These are phyloP conservation scores for Chauna torquata DNA, from an alignment of 2,113 vertebrate genomes.

Conservation along the genomic window DNA sequence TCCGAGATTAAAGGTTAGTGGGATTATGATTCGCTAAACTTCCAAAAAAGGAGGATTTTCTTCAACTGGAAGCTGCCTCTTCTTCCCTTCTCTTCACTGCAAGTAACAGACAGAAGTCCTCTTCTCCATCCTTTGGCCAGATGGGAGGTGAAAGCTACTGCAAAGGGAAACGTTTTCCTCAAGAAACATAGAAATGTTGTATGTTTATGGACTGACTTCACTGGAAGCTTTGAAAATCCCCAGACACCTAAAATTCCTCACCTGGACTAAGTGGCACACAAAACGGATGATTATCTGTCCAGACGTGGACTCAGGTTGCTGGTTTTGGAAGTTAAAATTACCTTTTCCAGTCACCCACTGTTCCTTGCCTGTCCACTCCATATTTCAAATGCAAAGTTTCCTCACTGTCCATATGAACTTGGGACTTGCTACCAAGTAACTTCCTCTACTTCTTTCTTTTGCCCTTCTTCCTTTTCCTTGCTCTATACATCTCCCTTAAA, in stretches of 20 bases:
- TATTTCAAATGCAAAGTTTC: neutral
- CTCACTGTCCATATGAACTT: neutral
- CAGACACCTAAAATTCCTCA: neutral
- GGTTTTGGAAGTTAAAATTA: neutral
- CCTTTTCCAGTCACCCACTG: neutral
- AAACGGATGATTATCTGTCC: neutral
- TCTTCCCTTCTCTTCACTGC: neutral
- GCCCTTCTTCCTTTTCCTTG: neutral
- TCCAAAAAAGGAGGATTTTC: constrained; percentile 3
- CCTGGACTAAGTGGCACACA: neutral
- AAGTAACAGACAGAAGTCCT: neutral
- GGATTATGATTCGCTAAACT: constrained; percentile 4
- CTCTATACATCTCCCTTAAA: neutral
- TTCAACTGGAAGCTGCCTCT: constrained; percentile 9
- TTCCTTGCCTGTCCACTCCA: neutral
- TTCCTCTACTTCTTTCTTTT: neutral
- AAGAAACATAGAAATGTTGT: neutral
- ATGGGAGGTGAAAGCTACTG: neutral
- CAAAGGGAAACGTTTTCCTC: neutral
- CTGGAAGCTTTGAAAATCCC: neutral
- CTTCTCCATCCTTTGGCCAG: neutral
- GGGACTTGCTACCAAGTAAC: neutral
- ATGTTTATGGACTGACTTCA: neutral
- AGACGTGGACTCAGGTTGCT: neutral
- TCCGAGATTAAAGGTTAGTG: constrained; percentile 25